phyloP scores from a whole-genome alignment of 2,113 vertebrate species.

The Actenoides hombroni region DNA sequence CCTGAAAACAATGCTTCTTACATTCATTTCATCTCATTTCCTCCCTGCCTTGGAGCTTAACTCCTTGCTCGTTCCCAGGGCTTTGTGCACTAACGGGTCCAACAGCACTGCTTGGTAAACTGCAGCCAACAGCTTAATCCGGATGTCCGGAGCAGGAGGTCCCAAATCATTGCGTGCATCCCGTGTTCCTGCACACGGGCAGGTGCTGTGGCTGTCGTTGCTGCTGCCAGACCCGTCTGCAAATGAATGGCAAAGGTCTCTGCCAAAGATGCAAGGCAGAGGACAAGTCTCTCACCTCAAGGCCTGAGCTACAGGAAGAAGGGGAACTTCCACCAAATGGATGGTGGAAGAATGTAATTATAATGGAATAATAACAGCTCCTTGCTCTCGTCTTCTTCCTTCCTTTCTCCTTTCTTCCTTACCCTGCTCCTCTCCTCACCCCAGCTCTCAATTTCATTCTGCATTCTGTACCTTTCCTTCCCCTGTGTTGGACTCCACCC shows the following conservation, averaged over 20 bases:
- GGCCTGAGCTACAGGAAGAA: not conserved
- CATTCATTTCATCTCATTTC: slow-evolving; percentile 36
- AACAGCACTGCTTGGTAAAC: not conserved
- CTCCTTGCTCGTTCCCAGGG: slow-evolving; percentile 2
- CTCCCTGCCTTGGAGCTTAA: not conserved
- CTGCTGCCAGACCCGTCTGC: not conserved
- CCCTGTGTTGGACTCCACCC: not conserved
- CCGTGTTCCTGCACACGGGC: accelerated
- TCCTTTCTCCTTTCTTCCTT: not conserved
- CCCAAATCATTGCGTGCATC: accelerated
- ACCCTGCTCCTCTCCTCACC: not conserved
- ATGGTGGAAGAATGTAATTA: not conserved
- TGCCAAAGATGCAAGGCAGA: not conserved
- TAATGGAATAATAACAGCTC: not conserved
- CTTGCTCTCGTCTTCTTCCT: not conserved
- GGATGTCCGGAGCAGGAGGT: not conserved
- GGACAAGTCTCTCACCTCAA: not conserved
- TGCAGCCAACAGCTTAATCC: not conserved
- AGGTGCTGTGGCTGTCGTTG: not conserved
- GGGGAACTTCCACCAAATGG: not conserved
- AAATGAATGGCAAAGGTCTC: not conserved
- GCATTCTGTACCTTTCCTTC: not conserved
- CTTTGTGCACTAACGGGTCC: not conserved
- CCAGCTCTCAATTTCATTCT: not conserved
- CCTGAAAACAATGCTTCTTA: slow-evolving; percentile 41